Evolutionary conservation across 2,113 vertebrate species (phyloP).

Genomic region (Cyanoramphus novaezelandiae): DNA sequence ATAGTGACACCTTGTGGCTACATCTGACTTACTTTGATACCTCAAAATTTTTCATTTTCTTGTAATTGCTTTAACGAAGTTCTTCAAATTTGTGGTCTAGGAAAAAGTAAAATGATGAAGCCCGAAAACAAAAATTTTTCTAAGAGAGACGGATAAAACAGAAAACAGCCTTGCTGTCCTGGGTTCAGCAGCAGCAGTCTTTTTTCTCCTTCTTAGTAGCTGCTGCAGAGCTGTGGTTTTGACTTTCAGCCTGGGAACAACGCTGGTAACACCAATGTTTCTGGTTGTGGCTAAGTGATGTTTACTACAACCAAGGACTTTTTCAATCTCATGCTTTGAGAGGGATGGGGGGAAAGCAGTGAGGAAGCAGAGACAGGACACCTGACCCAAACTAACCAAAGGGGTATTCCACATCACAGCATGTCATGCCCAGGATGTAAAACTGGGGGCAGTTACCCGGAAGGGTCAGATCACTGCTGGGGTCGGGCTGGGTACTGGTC

Average conservation of each 20-base stretch:
- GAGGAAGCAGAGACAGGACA: neutral
- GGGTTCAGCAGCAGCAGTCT: neutral
- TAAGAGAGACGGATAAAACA: neutral
- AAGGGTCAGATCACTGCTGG: too few species aligned
- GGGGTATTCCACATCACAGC: neutral
- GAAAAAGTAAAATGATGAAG: neutral
- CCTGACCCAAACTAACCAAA: neutral
- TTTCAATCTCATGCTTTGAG: neutral
- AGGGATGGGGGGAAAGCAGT: neutral
- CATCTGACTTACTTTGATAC: conserved; percentile 14
- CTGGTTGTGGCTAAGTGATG: neutral
- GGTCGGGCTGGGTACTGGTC: too few species aligned
- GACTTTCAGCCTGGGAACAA: neutral
- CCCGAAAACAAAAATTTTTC: neutral
- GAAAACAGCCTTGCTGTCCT: neutral
- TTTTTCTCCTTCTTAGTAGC: neutral
- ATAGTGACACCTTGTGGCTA: conserved; percentile 78
- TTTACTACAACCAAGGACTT: neutral
- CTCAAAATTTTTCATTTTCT: neutral
- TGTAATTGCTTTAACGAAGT: neutral
- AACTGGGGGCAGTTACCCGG: neutral
- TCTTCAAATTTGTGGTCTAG: neutral
- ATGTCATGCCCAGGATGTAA: neutral
- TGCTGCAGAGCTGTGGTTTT: neutral
- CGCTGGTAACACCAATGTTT: neutral